Base-by-base conservation (phyloP, 2,888 invertebrate genomes). In the Syrista parreyssii region DNA sequence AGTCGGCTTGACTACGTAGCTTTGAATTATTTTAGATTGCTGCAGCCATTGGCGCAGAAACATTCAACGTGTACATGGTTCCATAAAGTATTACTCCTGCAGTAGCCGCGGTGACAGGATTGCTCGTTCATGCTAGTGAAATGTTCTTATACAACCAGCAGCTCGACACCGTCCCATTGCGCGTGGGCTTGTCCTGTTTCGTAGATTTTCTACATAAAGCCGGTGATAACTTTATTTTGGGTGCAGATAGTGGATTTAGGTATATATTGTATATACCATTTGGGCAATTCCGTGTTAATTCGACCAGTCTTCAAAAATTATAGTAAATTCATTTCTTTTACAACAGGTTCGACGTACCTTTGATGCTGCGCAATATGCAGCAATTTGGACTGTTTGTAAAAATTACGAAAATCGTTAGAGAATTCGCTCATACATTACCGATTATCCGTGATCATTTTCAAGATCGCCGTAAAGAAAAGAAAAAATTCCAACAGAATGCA, bases 211-310 rank as follows among this genome's bases (percentile, higher is more conserved):
- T 78, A 31, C 73, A 75, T 11, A 75, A 34, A 33, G 33, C 73
- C 15, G 77, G 75, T n/a, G 32, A 74, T 32, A 75, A 34, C 68
- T 68, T 79, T 31, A 78, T 79, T 35, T 73, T 76, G 73, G 73
- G 79, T 11, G 81, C 78, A 15, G 79, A 78, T 76, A 81, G 77
- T 35, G 74, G 76, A 23, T 81, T 81, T 74, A 74, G 81, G 79
- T 76, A 71, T 36, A n/a, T 36, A 71, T 75, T n/a, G n/a, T n/a
- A n/a, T n/a, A n/a, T n/a, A n/a, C n/a, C n/a, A n/a, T n/a, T n/a
- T n/a, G n/a, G n/a, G n/a, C n/a, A n/a, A n/a, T n/a, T n/a, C n/a
- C n/a, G n/a, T n/a, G n/a, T n/a, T n/a, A n/a, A n/a, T n/a, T n/a
- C n/a, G n/a, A n/a, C n/a, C n/a, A n/a, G n/a, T n/a, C n/a, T n/a